Percentiles rank a stretch among this genome's conserved stretches.
Evolutionary conservation across 2,888 invertebrate genomes (phyloP).

Genomic region (Nipponacmea schrenckii): DNA sequence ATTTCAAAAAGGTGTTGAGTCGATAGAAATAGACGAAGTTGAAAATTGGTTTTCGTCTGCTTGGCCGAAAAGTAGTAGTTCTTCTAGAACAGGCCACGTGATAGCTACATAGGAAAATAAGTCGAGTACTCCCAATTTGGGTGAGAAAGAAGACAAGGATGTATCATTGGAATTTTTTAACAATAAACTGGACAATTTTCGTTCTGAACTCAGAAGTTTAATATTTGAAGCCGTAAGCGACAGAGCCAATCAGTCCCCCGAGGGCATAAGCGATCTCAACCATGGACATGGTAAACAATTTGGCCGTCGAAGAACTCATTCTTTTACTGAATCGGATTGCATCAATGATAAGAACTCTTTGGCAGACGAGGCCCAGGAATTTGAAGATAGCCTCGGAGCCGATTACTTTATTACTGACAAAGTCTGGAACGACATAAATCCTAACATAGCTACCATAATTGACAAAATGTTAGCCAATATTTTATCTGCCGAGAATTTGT

Average conservation of each 20-base stretch:
- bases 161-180: not conserved
- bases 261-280: not conserved
- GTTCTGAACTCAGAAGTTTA: not conserved
- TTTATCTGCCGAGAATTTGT: conserved; percentile 1
- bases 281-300: not conserved
- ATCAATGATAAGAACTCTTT: not conserved
- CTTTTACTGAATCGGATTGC: not conserved
- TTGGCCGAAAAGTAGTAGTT: no score
- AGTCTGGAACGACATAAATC: not conserved
- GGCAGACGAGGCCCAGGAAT: not conserved
- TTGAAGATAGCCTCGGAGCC: conserved; percentile 3
- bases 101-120: not conserved
- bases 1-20: conserved; percentile 3
- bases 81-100: not conserved
- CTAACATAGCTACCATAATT: not conserved
- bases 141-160: not conserved
- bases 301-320: not conserved
- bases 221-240: not conserved
- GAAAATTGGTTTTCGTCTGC: not conserved
- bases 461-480: not conserved
- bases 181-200: not conserved
- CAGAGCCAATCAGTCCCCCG: not conserved
- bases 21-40: not conserved
- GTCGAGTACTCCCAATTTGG: not conserved
- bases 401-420: not conserved